A percentile compares a stretch with the other conserved stretches of the same genome.
These are phyloP conservation scores for Papilio glaucus DNA, from an alignment of 1,140 invertebrate species.

Conservation along the genomic window DNA sequence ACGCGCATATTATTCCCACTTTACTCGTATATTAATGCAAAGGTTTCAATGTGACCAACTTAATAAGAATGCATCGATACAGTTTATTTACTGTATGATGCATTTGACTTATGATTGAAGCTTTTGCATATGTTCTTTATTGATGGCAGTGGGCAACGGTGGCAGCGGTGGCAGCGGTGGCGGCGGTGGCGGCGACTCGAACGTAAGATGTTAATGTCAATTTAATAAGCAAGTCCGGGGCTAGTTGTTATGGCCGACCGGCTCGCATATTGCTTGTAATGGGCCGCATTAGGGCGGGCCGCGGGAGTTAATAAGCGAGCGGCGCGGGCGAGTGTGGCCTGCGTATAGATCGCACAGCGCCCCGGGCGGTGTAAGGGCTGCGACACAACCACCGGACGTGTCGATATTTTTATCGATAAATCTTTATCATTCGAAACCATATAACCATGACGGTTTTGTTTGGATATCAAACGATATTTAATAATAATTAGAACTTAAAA, in stretches of 20 bases:
- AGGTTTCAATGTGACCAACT: too few species aligned
- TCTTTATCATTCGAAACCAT: not conserved
- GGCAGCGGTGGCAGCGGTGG: not conserved
- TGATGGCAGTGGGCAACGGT: not conserved
- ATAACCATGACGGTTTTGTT: too few species aligned
- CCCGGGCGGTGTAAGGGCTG: conserved; percentile 56
- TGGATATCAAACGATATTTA: too few species aligned
- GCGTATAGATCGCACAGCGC: conserved; percentile 52
- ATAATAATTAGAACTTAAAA: too few species aligned
- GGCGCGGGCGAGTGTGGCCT: conserved; percentile 44
- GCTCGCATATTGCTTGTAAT: conserved; percentile 74
- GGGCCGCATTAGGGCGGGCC: conserved; percentile 76
- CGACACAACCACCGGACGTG: not conserved
- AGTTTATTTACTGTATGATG: too few species aligned
- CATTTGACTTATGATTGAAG: too few species aligned
- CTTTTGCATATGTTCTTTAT: too few species aligned
- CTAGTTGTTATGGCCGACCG: conserved; percentile 32
- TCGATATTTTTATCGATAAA: conserved; percentile 33
- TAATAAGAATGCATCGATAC: too few species aligned
- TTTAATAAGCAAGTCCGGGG: conserved; percentile 56
- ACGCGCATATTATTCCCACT: too few species aligned
- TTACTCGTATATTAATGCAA: too few species aligned
- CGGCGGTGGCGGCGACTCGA: conserved; percentile 14
- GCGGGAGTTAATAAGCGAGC: conserved; percentile 78
- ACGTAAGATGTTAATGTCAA: conserved; percentile 55